These are phyloP conservation scores for Bufotes viridis DNA, from an alignment of 2,797 vertebrate species.

Conservation along the genomic window DNA sequence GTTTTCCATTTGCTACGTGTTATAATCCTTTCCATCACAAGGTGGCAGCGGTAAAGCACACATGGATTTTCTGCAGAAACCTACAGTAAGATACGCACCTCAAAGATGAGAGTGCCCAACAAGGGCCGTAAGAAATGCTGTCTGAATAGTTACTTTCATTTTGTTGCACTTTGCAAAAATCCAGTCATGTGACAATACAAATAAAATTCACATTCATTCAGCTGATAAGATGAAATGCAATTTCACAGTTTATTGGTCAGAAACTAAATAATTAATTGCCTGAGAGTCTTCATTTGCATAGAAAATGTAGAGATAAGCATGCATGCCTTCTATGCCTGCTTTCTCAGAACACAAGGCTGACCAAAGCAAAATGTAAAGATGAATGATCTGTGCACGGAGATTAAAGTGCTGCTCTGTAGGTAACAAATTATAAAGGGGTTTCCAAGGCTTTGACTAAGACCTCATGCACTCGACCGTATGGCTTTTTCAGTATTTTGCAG, in stretches of 20 bases:
- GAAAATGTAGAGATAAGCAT: conserved; percentile 20
- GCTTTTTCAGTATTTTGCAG: no score
- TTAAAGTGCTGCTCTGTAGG: neutral
- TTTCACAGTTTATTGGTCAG: conserved; percentile 54
- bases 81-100: neutral
- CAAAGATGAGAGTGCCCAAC: neutral
- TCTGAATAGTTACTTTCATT: neutral
- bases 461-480: no score
- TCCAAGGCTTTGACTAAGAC: no score
- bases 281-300: conserved; percentile 29
- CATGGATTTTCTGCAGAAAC: neutral
- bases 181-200: conserved; percentile 36
- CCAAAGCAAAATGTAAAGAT: neutral
- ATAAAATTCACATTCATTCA: conserved; percentile 37
- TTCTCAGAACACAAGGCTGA: neutral
- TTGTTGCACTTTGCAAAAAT: conserved; percentile 27
- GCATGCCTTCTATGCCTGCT: neutral
- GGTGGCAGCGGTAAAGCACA: conserved; percentile 42
- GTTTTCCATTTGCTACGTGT: neutral
- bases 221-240: conserved; percentile 49
- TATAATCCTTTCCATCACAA: conserved; percentile 14
- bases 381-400: neutral
- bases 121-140: neutral
- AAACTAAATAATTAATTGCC: conserved; percentile 45
- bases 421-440: neutral